Evolutionary conservation across 2,797 vertebrate genomes (phyloP), one percentile per base, ranked within the genome.

Genomic region (Pitangus sulphuratus): DNA sequence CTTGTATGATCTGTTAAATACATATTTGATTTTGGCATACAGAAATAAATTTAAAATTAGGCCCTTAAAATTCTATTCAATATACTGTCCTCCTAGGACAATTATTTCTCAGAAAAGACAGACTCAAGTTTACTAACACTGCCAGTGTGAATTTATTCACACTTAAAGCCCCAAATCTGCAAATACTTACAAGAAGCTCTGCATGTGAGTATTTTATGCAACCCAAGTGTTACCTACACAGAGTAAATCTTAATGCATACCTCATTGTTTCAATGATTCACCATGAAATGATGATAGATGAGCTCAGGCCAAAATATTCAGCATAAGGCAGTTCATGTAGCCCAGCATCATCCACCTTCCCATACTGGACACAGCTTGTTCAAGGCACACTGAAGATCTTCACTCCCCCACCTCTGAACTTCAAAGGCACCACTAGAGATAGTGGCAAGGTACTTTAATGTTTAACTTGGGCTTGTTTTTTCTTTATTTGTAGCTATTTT

Each of bases 351-450:
- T 68, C 48, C 64, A 80, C 70, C 31, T 79, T 57, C 22, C 62
- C 4, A 0, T 72, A 69, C 14, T 8, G 0, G 45, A 72, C 11
- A 3, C 24, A 51, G 62, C 71, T 82, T 48, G 17, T 56, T 82
- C 62, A 80, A 79, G 71, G 37, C 75, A 66, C 60, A 28, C 56
- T 7, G n/a, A 85, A 93, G 87, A 60, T 84, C 51, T 8, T 37
- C 17, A 72, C 40, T 91, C 10, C 14, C 16, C 51, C 30, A 20
- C 40, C 89, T 91, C 75, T 85, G 82, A 85, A 83, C 21, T 71
- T 95, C 82, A 91, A 95, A 92, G 44, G 64, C 75, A 56, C 15
- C n/a, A 35, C 51, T 57, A 83, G 53, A 87, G 71, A 93, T 53
- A 77, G 33, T 19, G 21, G 53, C 37, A 77, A 95, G 40, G 31